Conservation (phyloP, 2,113 vertebrate genomes). For the Arizona elegans region DNA sequence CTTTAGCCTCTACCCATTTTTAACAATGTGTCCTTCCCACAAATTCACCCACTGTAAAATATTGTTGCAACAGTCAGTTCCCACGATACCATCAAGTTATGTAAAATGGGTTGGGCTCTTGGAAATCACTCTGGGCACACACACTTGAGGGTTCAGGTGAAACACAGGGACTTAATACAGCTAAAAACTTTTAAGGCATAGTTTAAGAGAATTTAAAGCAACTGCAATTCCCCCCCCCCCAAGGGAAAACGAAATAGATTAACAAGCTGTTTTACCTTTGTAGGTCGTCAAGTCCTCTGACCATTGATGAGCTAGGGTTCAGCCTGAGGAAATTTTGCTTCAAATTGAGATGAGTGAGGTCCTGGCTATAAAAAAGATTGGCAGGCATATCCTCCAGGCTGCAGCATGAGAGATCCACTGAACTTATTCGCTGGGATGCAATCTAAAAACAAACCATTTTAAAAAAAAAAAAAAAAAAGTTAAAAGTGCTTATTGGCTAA, state of each 20-base stretch:
- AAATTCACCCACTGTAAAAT: neutral
- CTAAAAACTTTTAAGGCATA: neutral
- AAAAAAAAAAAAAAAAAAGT: neutral
- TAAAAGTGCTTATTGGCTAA: neutral
- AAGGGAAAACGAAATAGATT: neutral
- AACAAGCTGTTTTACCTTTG: constrained; percentile 80
- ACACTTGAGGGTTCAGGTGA: neutral
- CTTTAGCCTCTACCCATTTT: neutral
- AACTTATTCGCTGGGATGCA: constrained; percentile 96
- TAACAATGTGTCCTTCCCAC: neutral
- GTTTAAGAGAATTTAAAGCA: neutral
- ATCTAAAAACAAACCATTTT: constrained; percentile 72
- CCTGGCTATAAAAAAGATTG: constrained; percentile 97
- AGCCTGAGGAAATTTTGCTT: constrained; percentile 92
- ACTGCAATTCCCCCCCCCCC: neutral
- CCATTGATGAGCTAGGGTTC: constrained; percentile 67
- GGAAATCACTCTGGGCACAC: neutral
- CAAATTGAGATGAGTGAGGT: constrained; percentile 97
- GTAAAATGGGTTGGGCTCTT: neutral
- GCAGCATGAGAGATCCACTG: constrained; percentile 96
- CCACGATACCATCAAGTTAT: neutral
- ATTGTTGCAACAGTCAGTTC: neutral
- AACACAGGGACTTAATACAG: neutral
- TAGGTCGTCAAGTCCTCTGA: constrained; percentile 81
- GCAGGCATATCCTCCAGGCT: constrained; percentile 92